Evolutionary conservation across 2,888 invertebrate genomes (phyloP).

Genomic region (Drosophila phalerata): DNA sequence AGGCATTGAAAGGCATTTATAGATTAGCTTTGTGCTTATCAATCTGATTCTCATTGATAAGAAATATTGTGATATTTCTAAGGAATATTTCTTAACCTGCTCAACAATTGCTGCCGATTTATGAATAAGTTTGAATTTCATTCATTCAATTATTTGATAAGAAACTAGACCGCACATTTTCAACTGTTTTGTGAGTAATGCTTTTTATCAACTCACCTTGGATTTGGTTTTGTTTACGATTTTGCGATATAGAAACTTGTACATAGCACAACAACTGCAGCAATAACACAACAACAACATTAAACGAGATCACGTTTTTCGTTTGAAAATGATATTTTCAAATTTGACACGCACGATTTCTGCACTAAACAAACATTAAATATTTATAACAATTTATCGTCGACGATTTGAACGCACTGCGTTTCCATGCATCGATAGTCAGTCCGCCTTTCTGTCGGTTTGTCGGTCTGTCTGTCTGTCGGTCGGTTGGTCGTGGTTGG

Average conservation of each 20-base stretch:
- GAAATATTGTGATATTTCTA: background rate
- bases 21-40: background rate
- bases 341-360: conserved; percentile 44
- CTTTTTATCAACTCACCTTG: conserved; percentile 63
- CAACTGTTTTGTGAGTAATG: conserved; percentile 25
- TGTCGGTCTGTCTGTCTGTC: conserved; percentile 15
- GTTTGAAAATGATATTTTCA: conserved; percentile 27
- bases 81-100: conserved; percentile 42
- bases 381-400: conserved; percentile 35
- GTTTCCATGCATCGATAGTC: conserved; percentile 10
- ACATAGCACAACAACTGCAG: conserved; percentile 54
- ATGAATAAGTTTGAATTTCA: conserved; percentile 13
- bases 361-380: conserved; percentile 1
- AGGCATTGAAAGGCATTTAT: background rate
- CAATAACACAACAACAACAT: conserved; percentile 26
- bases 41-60: background rate
- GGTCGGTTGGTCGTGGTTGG: conserved; percentile 8
- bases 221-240: conserved; percentile 57
- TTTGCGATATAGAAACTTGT: conserved; percentile 66
- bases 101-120: conserved; percentile 36
- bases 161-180: conserved; percentile 6
- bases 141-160: conserved; percentile 42
- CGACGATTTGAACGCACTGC: conserved; percentile 43
- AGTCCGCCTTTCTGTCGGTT: conserved; percentile 15
- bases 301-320: conserved; percentile 30